Evolutionary conservation across 2,888 invertebrate species (phyloP).

Genomic region (Andricus quercusramuli): DNA sequence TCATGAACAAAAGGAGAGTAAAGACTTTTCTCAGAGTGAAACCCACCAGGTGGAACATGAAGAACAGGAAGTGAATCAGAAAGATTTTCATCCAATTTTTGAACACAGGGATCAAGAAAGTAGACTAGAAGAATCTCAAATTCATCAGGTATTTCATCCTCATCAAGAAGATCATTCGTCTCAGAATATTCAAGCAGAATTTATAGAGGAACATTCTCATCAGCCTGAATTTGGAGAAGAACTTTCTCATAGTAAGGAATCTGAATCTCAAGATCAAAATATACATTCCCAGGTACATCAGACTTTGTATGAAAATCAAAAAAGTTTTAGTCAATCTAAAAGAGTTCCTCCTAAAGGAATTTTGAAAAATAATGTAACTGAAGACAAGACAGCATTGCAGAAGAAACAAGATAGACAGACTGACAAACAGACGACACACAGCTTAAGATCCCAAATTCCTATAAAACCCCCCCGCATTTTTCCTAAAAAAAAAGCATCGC

Average conservation of each 20-base stretch:
- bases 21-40: not conserved
- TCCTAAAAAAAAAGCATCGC: slow-evolving; percentile 34
- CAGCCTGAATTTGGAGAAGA: not conserved
- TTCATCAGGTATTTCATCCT: not conserved
- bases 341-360: not conserved
- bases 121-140: not conserved
- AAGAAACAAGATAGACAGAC: not conserved
- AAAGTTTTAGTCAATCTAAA: not conserved
- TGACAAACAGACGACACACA: slow-evolving; percentile 18
- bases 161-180: not conserved
- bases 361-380: not conserved
- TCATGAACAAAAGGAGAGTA: not conserved
- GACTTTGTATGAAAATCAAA: not conserved
- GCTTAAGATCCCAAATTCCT: slow-evolving; percentile 22
- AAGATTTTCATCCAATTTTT: not conserved
- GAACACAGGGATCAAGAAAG: not conserved
- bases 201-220: slow-evolving; percentile 17
- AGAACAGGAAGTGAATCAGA: not conserved
- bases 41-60: not conserved
- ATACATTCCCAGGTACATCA: slow-evolving; percentile 39
- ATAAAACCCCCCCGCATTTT: slow-evolving; percentile 13
- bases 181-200: not conserved
- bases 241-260: slow-evolving; percentile 43
- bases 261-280: slow-evolving; percentile 44
- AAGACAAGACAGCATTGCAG: not conserved